These are phyloP conservation scores for Sinocyclocheilus anshuiensis DNA, from an alignment of 2,113 vertebrate genomes.

Conservation along the genomic window DNA sequence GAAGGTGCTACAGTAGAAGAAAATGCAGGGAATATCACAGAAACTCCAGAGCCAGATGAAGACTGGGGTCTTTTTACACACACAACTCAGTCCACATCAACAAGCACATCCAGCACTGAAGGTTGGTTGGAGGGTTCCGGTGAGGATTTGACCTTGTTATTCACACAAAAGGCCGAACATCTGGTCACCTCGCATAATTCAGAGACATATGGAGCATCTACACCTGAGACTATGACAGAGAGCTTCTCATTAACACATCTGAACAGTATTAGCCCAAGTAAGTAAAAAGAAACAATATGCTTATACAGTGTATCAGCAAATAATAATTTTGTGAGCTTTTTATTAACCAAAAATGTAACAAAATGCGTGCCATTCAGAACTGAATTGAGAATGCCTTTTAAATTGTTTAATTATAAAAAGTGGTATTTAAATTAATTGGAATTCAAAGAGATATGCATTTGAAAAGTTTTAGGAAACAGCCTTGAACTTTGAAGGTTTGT, in stretches of 20 bases:
- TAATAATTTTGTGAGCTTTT: background rate
- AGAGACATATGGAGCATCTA: constrained; percentile 1
- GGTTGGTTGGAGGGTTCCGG: constrained; percentile 15
- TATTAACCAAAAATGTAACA: background rate
- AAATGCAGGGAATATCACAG: constrained; percentile 26
- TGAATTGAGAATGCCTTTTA: background rate
- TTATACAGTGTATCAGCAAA: background rate
- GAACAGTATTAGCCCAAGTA: constrained; percentile 38
- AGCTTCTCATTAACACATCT: constrained; percentile 20
- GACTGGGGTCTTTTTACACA: background rate
- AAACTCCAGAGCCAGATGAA: constrained; percentile 22
- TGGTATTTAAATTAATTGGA: background rate
- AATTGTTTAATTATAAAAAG: background rate
- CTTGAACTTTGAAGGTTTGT: background rate
- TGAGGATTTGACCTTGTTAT: constrained; percentile 15
- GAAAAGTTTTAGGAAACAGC: background rate
- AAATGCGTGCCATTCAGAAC: background rate
- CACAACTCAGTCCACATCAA: constrained; percentile 36
- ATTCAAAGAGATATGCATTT: background rate
- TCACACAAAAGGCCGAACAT: constrained; percentile 15
- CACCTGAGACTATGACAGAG: constrained; percentile 34
- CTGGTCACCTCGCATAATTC: constrained; percentile 23
- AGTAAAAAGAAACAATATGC: background rate
- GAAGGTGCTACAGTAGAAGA: background rate
- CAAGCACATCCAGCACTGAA: background rate